Percentiles rank a stretch among this genome's conserved stretches.
Conservation (phyloP, 2,888 invertebrate species). For the Arenicola marina region DNA sequence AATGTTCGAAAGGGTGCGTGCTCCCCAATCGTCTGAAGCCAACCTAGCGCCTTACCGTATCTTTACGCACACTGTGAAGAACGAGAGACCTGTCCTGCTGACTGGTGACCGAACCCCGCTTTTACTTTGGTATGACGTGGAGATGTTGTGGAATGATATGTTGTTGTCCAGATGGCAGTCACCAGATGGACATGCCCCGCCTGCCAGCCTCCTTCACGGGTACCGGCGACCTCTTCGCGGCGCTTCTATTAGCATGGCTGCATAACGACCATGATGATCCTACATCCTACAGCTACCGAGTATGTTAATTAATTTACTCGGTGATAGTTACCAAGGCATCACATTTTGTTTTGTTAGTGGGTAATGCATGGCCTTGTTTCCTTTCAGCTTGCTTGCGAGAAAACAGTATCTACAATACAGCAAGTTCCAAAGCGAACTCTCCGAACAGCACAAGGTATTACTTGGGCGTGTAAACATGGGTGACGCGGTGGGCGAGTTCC, state of each 20-base stretch:
- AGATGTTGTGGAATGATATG: too few relatives aligned
- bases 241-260: constrained; percentile 73
- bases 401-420: constrained; percentile 81
- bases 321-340: too few relatives aligned
- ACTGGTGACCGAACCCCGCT: too few relatives aligned
- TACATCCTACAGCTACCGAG: too few relatives aligned
- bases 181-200: constrained; percentile 72
- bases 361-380: neutral
- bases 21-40: too few relatives aligned
- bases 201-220: constrained; percentile 83
- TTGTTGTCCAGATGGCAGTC: constrained; percentile 10
- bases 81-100: too few relatives aligned
- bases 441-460: constrained; percentile 66
- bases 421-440: constrained; percentile 80
- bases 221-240: constrained; percentile 92
- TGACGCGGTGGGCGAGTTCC: neutral
- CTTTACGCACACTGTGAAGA: too few relatives aligned
- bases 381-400: constrained; percentile 71
- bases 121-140: too few relatives aligned
- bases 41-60: too few relatives aligned
- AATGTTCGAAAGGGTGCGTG: too few relatives aligned
- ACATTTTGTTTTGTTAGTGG: constrained; percentile 1
- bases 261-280: constrained; percentile 44
- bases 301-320: too few relatives aligned
- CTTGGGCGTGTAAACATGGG: neutral